phyloP scores from a whole-genome alignment of 2,888 invertebrate genomes.

The Artemia sinica region DNA sequence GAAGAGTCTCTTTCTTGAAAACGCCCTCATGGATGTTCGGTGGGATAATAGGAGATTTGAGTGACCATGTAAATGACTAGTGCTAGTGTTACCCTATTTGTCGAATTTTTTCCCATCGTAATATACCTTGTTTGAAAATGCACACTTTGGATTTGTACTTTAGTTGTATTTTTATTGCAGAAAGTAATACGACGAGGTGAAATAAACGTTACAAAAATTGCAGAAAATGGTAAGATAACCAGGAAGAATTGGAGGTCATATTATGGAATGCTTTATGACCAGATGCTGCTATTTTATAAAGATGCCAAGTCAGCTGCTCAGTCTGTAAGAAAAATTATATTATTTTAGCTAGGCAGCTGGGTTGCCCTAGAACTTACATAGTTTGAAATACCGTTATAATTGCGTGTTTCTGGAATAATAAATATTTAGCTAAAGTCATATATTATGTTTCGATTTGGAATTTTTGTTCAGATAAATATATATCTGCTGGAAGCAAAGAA shows the following conservation, averaged over 20 bases:
- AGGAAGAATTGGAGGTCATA: constrained; percentile 54
- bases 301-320: constrained; percentile 47
- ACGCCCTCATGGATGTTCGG: too few relatives aligned
- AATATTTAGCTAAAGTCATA: too few relatives aligned
- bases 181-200: constrained; percentile 33
- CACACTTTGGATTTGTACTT: neutral
- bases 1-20: too few relatives aligned
- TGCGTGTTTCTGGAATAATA: too few relatives aligned
- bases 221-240: constrained; percentile 48
- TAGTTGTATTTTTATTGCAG: neutral
- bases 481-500: too few relatives aligned
- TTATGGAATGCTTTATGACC: constrained; percentile 49
- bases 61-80: neutral
- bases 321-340: constrained; percentile 34
- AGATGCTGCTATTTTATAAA: constrained; percentile 52
- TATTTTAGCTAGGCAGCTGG: too few relatives aligned
- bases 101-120: neutral
- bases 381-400: too few relatives aligned
- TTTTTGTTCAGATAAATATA: too few relatives aligned
- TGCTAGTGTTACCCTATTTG: neutral
- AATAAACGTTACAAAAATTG: constrained; percentile 47
- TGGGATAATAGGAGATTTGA: too few relatives aligned
- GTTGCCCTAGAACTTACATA: too few relatives aligned
- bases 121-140: neutral
- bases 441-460: too few relatives aligned